Evolutionary conservation across 2,797 vertebrate species (phyloP).

Genomic region (Gymnoscopelus braueri): DNA sequence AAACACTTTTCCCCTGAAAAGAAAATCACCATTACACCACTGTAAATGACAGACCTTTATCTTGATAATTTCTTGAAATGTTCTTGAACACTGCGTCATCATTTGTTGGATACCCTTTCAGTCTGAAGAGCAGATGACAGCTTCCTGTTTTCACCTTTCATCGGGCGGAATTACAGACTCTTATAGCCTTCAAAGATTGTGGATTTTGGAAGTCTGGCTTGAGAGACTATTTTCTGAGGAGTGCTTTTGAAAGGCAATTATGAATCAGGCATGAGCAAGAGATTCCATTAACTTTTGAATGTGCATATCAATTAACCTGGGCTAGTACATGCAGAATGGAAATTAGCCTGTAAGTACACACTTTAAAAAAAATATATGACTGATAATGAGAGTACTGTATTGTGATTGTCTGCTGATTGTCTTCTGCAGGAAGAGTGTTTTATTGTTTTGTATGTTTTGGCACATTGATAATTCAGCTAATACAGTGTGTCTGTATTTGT

Average conservation of each 20-base stretch:
- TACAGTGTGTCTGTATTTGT: neutral
- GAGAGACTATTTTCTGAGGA: slow-evolving; percentile 20
- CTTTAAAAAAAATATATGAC: neutral
- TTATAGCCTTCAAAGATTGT: neutral
- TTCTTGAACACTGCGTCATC: neutral
- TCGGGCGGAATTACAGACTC: neutral
- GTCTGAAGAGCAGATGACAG: too few relatives aligned
- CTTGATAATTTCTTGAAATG: neutral
- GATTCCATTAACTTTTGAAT: slow-evolving; percentile 54
- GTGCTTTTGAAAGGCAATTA: slow-evolving; percentile 40
- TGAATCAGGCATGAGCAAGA: slow-evolving; percentile 55
- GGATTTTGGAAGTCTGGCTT: slow-evolving; percentile 3
- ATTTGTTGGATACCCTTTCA: neutral
- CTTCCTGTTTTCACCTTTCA: slow-evolving; percentile 5
- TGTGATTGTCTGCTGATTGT: too few relatives aligned
- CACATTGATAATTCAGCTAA: neutral
- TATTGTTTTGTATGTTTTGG: neutral
- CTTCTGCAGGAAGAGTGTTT: neutral
- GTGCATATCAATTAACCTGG: slow-evolving; percentile 56
- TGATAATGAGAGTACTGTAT: too few relatives aligned
- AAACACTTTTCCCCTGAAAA: too few relatives aligned
- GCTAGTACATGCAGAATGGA: slow-evolving; percentile 49
- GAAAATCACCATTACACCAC: too few relatives aligned
- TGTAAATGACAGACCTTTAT: neutral
- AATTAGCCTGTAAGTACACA: slow-evolving; percentile 44